Conservation (phyloP, 2,797 vertebrate genomes). For the Spinibarbus caldwelli region DNA sequence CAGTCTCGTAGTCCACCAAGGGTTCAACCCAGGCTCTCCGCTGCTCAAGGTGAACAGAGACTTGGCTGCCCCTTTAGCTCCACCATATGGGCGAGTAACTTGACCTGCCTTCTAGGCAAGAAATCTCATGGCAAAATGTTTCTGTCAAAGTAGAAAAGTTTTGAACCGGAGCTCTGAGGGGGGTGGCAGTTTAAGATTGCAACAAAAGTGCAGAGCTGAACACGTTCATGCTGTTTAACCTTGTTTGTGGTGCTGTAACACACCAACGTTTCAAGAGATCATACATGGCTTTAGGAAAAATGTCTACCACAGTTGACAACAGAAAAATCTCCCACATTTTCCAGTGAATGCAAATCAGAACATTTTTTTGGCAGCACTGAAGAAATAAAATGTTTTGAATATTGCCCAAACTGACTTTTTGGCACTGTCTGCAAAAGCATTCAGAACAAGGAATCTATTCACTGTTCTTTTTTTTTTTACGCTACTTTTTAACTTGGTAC, state of each 20-base stretch:
- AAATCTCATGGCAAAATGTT: conserved; percentile 62
- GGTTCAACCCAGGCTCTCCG: conserved; percentile 59
- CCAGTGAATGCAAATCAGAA: conserved; percentile 3
- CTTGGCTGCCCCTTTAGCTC: conserved; percentile 62
- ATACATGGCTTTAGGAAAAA: background rate
- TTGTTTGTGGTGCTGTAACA: conserved; percentile 21
- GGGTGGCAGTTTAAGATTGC: conserved; percentile 26
- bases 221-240: conserved; percentile 49
- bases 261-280: conserved; percentile 28
- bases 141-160: conserved; percentile 59
- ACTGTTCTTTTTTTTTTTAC: too few relatives aligned
- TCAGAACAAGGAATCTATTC: background rate
- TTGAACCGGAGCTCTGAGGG: conserved; percentile 40
- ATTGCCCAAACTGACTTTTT: conserved; percentile 13
- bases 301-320: background rate
- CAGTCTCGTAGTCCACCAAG: conserved; percentile 69
- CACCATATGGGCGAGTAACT: conserved; percentile 64
- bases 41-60: conserved; percentile 67
- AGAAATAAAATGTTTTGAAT: background rate
- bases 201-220: too few relatives aligned
- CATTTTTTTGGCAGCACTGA: conserved; percentile 4
- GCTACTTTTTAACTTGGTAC: background rate
- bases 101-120: conserved; percentile 51
- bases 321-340: background rate
- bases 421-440: background rate